Percentiles rank a stretch among this genome's conserved stretches.
Conservation (phyloP, 1,140 invertebrate species). For the Cyclina sinensis region DNA sequence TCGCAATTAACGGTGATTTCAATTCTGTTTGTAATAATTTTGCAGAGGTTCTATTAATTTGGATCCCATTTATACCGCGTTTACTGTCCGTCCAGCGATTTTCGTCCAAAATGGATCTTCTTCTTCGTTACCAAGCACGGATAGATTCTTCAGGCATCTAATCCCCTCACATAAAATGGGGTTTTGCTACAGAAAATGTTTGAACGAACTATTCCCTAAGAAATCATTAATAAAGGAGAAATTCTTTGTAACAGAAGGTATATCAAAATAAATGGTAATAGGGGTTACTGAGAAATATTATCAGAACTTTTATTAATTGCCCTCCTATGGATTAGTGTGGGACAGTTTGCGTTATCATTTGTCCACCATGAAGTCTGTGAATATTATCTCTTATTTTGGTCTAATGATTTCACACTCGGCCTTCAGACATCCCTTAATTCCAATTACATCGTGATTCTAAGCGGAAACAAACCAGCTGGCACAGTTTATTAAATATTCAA, state of each 20-base stretch:
- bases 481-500: slow-evolving; percentile 61
- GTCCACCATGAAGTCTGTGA: slow-evolving; percentile 13
- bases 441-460: slow-evolving; percentile 41
- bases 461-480: slow-evolving; percentile 64
- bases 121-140: slow-evolving; percentile 7
- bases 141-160: slow-evolving; percentile 37
- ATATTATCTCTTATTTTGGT: slow-evolving; percentile 58
- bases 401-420: slow-evolving; percentile 35
- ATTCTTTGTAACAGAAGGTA: slow-evolving; percentile 66
- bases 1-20: slow-evolving; percentile 68
- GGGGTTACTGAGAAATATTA: slow-evolving; percentile 50
- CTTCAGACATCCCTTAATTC: slow-evolving; percentile 26
- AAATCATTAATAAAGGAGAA: slow-evolving; percentile 56
- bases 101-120: not conserved
- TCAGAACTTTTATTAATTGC: slow-evolving; percentile 55
- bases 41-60: slow-evolving; percentile 66
- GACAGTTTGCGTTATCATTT: slow-evolving; percentile 36
- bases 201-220: slow-evolving; percentile 42
- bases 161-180: slow-evolving; percentile 54
- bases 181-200: slow-evolving; percentile 32
- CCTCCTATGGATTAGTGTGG: slow-evolving; percentile 45
- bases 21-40: slow-evolving; percentile 70
- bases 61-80: slow-evolving; percentile 62
- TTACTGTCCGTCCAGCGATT: slow-evolving; percentile 42
- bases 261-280: slow-evolving; percentile 59